Percentiles rank a stretch among this genome's conserved stretches.
These are phyloP conservation scores for Novumbra hubbsi DNA, from an alignment of 2,797 vertebrate species.

Conservation along the genomic window DNA sequence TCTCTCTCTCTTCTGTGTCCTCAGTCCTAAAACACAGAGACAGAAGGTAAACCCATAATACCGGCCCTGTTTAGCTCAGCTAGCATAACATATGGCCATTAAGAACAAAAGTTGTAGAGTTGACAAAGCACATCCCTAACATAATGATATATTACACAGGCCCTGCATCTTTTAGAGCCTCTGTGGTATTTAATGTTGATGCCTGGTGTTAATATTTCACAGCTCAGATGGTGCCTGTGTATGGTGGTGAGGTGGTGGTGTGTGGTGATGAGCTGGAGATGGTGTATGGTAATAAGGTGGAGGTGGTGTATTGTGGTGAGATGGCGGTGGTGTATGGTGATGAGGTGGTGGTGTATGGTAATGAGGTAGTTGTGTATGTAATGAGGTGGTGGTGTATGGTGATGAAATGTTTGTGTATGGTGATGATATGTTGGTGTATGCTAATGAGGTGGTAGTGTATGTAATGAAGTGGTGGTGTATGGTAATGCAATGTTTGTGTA, in stretches of 20 bases:
- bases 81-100: constrained; percentile 52
- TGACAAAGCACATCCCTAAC: background rate
- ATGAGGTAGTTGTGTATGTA: too few species aligned
- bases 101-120: constrained; percentile 10
- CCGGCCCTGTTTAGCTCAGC: constrained; percentile 21
- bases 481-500: too few species aligned
- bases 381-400: too few species aligned
- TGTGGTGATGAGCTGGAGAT: background rate
- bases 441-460: constrained; percentile 38
- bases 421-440: constrained; percentile 36
- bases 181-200: constrained; percentile 30
- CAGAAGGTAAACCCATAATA: constrained; percentile 38
- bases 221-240: constrained; percentile 50
- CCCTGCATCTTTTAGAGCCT: background rate
- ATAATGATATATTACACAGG: background rate
- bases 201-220: constrained; percentile 66
- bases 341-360: too few species aligned
- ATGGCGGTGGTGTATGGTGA: too few species aligned
- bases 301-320: too few species aligned
- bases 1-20: background rate
- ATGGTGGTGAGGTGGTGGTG: constrained; percentile 44
- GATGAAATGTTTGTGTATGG: too few species aligned
- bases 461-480: background rate
- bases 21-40: constrained; percentile 44
- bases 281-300: too few species aligned